Evolutionary conservation across 2,113 vertebrate genomes (phyloP).

Genomic region (Bostrychus sinensis): DNA sequence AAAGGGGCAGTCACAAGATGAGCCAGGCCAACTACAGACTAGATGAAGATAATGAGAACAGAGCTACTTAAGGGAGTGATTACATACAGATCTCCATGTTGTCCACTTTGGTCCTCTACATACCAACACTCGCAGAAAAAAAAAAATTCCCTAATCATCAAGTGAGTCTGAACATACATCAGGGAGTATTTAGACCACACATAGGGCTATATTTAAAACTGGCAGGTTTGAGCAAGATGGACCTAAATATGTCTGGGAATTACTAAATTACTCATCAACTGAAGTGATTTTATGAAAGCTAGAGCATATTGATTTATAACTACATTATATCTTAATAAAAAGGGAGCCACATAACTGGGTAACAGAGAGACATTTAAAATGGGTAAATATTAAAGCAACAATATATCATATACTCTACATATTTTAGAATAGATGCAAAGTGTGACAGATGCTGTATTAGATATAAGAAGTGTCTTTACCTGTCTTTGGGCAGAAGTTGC

Average conservation of each 20-base stretch:
- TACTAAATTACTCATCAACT: constrained; percentile 28
- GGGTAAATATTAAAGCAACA: background rate
- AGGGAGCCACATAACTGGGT: background rate
- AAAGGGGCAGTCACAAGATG: constrained; percentile 35
- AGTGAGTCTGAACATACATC: constrained; percentile 21
- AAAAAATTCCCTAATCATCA: constrained; percentile 21
- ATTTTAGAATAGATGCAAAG: background rate
- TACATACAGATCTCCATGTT: background rate
- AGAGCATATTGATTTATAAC: background rate
- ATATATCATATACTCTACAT: background rate
- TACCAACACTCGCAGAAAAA: constrained; percentile 17
- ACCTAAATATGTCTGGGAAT: constrained; percentile 42
- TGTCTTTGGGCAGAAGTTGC: constrained; percentile 93
- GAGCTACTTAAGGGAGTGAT: background rate
- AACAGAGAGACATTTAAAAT: constrained; percentile 1
- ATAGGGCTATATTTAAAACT: constrained; percentile 50
- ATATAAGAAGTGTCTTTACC: constrained; percentile 79
- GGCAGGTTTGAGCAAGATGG: constrained; percentile 36
- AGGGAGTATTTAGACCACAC: constrained; percentile 35
- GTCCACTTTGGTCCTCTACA: background rate
- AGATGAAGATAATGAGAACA: constrained; percentile 14
- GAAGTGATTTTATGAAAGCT: constrained; percentile 34
- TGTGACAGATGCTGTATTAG: background rate
- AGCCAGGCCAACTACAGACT: constrained; percentile 41
- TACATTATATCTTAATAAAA: background rate